These are phyloP conservation scores for Drosophila pachea DNA, from an alignment of 1,140 invertebrate species.

Conservation along the genomic window DNA sequence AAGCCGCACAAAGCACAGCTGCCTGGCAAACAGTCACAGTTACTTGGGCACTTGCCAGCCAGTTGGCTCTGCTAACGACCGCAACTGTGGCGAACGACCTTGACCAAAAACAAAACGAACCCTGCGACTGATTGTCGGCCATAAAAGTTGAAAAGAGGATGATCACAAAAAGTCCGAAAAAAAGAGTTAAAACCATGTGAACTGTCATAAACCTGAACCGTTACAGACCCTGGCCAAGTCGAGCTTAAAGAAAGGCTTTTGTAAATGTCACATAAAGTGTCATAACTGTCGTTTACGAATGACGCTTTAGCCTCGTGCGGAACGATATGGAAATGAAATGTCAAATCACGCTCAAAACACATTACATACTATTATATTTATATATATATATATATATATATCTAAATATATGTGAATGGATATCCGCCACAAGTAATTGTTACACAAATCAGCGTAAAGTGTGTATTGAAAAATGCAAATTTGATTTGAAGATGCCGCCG, in stretches of 20 bases:
- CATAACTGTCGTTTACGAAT: conserved; percentile 59
- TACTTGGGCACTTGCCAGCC: conserved; percentile 47
- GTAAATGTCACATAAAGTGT: conserved; percentile 69
- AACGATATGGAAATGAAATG: conserved; percentile 57
- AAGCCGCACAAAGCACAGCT: conserved; percentile 7
- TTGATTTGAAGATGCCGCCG: conserved; percentile 31
- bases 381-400: no score
- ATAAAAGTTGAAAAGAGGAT: conserved; percentile 4
- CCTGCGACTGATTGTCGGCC: conserved; percentile 23
- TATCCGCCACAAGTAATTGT: conserved; percentile 51
- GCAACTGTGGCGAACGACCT: conserved; percentile 52
- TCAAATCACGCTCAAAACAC: conserved; percentile 19
- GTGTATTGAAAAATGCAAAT: conserved; percentile 42
- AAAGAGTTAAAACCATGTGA: conserved; percentile 29
- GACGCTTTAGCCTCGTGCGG: conserved; percentile 31
- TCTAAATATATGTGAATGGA: no score
- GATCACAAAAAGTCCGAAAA: conserved; percentile 1
- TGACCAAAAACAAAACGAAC: conserved; percentile 71
- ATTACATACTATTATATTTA: no score
- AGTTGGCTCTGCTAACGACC: conserved; percentile 44
- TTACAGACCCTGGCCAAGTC: conserved; percentile 37
- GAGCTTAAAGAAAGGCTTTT: conserved; percentile 21
- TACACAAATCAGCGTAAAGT: conserved; percentile 60
- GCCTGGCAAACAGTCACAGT: conserved; percentile 12
- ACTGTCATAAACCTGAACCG: conserved; percentile 53